Base-by-base conservation (phyloP, 2,113 vertebrate species). In the Nothocercus nigrocapillus region DNA sequence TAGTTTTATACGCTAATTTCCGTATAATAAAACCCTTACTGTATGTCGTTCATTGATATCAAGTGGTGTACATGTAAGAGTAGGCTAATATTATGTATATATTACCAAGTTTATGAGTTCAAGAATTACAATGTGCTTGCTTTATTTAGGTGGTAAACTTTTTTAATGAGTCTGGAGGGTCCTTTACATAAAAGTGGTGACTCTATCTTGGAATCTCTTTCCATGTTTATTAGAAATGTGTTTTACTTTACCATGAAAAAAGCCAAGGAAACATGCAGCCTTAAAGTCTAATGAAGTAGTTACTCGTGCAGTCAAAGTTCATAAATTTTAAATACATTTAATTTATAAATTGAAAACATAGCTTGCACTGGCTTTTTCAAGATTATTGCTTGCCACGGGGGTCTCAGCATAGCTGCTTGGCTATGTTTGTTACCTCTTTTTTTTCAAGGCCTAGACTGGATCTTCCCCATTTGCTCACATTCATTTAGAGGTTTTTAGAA, bases 111-210 rank as follows among this genome's bases (percentile, higher is more conserved):
- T 96, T 95, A 97, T 93, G 95, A 94, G 80, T 83, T 90, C 47
- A 84, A 95, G 89, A 96, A 89, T 96, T 96, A 93, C 93, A 94
- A 81, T 44, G 85, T 95, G 90, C 94, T 94, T 92, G 90, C 87
- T 96, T 96, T 96, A 96, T 95, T 95, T 96, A 94, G 89, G 95
- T 96, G 94, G 82, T 97, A 97, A 97, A 97, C 59, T 76, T 94
- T 94, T 97, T 96, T 95, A 96, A 97, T 94, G 96, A 96, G 96
- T 87, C 95, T 96, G 88, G 94, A 96, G 91, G 76, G 92, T 84
- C 91, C 82, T 93, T 81, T 94, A 96, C 96, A 96, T 96, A 94
- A 96, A 97, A 97, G 95, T 87, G 83, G 87, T 91, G 94, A 92
- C 92, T 96, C 78, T 95, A 87, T 53, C 69, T 96, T 93, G 92